Conservation (phyloP, 2,888 invertebrate genomes). For the Drosophila villosipedis region DNA sequence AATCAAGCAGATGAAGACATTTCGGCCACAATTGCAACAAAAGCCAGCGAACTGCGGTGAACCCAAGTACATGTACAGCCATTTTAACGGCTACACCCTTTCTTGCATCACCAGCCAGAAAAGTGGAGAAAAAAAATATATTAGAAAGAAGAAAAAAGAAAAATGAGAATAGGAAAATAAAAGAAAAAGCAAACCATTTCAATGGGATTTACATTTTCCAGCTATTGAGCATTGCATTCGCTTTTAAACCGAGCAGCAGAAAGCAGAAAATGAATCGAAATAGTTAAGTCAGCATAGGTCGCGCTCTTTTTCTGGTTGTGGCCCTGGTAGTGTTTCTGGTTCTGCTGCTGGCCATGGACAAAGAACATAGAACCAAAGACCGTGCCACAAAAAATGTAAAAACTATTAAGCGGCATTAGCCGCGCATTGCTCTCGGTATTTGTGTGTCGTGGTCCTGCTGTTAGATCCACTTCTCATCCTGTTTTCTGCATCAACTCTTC, state of each 20-base stretch:
- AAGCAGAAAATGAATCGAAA: conserved; percentile 54
- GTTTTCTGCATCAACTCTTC: conserved; percentile 10
- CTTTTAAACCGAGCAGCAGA: conserved; percentile 49
- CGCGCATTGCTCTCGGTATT: conserved; percentile 75
- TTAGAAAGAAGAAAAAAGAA: conserved; percentile 20
- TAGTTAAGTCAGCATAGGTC: conserved; percentile 76
- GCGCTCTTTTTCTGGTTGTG: not conserved
- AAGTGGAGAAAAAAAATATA: conserved; percentile 18
- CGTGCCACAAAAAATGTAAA: conserved; percentile 68
- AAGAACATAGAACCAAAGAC: conserved; percentile 56
- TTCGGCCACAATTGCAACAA: conserved; percentile 58
- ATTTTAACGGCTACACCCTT: conserved; percentile 46
- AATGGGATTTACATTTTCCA: conserved; percentile 80
- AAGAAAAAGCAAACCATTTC: conserved; percentile 49
- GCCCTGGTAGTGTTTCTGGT: not conserved
- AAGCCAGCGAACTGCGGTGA: conserved; percentile 47
- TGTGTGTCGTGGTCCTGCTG: conserved; percentile 60
- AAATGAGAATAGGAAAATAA: not conserved
- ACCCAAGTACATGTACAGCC: conserved; percentile 19
- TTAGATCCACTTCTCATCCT: conserved; percentile 10
- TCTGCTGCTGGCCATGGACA: conserved; percentile 36
- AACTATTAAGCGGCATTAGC: conserved; percentile 80
- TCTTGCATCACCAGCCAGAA: conserved; percentile 65
- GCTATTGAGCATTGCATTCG: conserved; percentile 70
- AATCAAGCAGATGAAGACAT: conserved; percentile 74